Conservation (phyloP, 2,113 vertebrate species). For the Poicephalus meyeri region DNA sequence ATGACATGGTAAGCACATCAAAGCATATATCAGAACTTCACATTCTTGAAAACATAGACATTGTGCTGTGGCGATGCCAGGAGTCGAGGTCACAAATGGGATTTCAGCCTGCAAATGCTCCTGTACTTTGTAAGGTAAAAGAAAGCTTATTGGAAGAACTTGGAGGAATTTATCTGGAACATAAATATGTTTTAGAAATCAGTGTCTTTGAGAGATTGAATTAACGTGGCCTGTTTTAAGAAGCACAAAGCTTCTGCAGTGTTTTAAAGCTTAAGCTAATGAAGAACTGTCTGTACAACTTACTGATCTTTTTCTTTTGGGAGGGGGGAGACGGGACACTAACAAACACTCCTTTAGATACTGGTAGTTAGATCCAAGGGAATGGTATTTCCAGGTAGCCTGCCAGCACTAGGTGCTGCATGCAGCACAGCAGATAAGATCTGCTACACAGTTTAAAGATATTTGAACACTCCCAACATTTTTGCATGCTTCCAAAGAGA, state of each 20-base stretch:
- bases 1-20: not conserved
- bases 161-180: not conserved
- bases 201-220: not conserved
- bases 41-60: not conserved
- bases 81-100: not conserved
- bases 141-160: not conserved
- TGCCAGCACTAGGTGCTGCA: slow-evolving; percentile 26
- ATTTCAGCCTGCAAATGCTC: slow-evolving; percentile 3
- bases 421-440: slow-evolving; percentile 45
- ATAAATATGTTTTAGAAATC: not conserved
- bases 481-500: slow-evolving; percentile 51
- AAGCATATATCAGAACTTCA: not conserved
- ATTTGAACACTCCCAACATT: slow-evolving; percentile 59
- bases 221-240: not conserved
- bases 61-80: not conserved
- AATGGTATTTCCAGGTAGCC: slow-evolving; percentile 35
- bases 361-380: not conserved
- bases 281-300: not conserved
- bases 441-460: slow-evolving; percentile 23
- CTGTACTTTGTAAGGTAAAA: not conserved
- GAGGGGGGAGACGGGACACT: not conserved
- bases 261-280: not conserved
- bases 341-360: not conserved
- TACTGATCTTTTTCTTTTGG: not conserved
- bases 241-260: not conserved